phyloP scores from a whole-genome alignment of 2,888 invertebrate genomes.

The Poecilobothrus nobilitatus region DNA sequence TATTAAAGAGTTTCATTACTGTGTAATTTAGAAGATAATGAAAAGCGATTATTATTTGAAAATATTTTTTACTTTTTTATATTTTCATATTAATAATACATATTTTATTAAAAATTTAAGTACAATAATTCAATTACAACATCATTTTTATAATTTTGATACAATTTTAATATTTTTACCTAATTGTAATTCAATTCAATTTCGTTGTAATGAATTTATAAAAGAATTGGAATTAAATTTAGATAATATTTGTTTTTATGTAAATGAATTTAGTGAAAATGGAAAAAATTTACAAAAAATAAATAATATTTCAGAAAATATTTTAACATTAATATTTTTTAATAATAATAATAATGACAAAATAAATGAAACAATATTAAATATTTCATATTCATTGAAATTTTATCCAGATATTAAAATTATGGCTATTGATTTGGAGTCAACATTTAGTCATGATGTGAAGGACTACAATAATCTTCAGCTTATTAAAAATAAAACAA shows the following conservation, averaged over 20 bases:
- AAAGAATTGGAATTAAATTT: neutral
- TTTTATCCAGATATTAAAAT: neutral
- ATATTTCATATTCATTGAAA: neutral
- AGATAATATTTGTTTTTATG: neutral
- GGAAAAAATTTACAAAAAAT: neutral
- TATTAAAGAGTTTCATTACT: no score
- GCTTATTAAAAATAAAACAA: neutral
- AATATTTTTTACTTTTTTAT: no score
- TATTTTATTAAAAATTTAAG: neutral
- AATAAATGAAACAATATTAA: neutral
- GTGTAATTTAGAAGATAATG: no score
- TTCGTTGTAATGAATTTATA: neutral
- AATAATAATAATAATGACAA: neutral
- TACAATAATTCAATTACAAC: neutral
- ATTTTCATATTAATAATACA: no score
- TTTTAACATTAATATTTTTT: neutral
- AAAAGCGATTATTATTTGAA: no score
- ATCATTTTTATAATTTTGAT: neutral
- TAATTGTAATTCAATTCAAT: neutral
- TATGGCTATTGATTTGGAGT: neutral
- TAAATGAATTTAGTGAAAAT: neutral
- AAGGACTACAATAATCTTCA: no score
- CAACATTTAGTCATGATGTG: no score
- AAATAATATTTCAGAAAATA: neutral
- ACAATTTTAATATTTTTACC: neutral